These are phyloP conservation scores for Neoarius graeffei DNA, from an alignment of 2,113 vertebrate genomes.

Conservation along the genomic window DNA sequence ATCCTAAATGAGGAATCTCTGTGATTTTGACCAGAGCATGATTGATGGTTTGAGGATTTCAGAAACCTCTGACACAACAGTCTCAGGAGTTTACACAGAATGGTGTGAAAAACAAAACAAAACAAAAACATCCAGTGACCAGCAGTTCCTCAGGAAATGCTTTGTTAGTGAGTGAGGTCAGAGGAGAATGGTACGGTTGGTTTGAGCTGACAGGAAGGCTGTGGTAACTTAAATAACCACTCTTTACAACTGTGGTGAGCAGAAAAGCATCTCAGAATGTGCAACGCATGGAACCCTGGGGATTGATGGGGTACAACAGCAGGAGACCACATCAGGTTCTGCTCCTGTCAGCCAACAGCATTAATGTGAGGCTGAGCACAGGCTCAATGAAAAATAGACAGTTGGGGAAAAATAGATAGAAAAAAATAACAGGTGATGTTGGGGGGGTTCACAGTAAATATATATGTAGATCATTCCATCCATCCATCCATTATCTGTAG, in stretches of 20 bases:
- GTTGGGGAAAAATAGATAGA: not conserved
- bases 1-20: not conserved
- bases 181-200: too few relatives aligned
- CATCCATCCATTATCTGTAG: too few relatives aligned
- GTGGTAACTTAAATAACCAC: not conserved
- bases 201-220: too few relatives aligned
- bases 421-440: not conserved
- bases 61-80: not conserved
- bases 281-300: not conserved
- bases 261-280: not conserved
- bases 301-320: not conserved
- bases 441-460: not conserved
- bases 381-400: not conserved
- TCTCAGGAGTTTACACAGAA: not conserved
- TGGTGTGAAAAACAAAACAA: not conserved
- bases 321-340: not conserved
- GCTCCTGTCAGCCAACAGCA: not conserved
- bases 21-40: not conserved
- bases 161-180: too few relatives aligned
- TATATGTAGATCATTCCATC: not conserved
- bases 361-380: not conserved
- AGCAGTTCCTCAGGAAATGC: conserved; percentile 4
- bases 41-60: not conserved
- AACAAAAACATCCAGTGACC: not conserved
- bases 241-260: not conserved